phyloP scores from a whole-genome alignment of 2,113 vertebrate genomes.

The Scopus umbretta region DNA sequence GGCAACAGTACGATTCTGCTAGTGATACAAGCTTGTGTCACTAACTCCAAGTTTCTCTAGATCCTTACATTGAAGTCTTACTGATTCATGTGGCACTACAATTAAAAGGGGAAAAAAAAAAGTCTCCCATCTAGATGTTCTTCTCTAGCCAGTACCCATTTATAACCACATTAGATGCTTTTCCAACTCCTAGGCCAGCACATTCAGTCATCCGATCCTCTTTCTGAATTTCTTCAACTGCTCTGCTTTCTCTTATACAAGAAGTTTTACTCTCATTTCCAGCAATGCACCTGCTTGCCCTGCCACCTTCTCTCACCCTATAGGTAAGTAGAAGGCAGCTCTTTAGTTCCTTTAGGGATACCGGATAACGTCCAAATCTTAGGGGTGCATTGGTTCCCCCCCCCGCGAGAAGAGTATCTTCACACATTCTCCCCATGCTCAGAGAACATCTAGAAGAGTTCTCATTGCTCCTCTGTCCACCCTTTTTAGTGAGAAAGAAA shows the following conservation, averaged over 20 bases:
- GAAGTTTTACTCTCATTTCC: not conserved
- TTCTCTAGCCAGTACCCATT: not conserved
- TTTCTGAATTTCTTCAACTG: not conserved
- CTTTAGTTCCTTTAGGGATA: not conserved
- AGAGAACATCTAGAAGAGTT: accelerated
- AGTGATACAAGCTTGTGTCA: not conserved
- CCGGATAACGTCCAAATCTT: not conserved
- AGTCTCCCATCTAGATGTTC: not conserved
- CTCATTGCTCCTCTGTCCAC: not conserved
- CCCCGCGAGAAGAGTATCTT: not conserved
- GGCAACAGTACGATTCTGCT: not conserved
- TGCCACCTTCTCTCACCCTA: not conserved
- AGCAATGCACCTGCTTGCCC: not conserved
- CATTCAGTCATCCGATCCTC: not conserved
- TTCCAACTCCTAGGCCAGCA: not conserved
- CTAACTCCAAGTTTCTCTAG: not conserved
- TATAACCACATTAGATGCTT: not conserved
- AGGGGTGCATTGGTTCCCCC: no score
- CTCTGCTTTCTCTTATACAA: not conserved
- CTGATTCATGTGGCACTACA: not conserved
- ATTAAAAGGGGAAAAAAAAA: not conserved
- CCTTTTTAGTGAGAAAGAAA: no score
- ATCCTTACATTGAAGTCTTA: not conserved
- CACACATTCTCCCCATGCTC: not conserved
- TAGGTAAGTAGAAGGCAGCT: not conserved